Evolutionary conservation across 2,888 invertebrate species (phyloP).

Genomic region (Neria commutata): DNA sequence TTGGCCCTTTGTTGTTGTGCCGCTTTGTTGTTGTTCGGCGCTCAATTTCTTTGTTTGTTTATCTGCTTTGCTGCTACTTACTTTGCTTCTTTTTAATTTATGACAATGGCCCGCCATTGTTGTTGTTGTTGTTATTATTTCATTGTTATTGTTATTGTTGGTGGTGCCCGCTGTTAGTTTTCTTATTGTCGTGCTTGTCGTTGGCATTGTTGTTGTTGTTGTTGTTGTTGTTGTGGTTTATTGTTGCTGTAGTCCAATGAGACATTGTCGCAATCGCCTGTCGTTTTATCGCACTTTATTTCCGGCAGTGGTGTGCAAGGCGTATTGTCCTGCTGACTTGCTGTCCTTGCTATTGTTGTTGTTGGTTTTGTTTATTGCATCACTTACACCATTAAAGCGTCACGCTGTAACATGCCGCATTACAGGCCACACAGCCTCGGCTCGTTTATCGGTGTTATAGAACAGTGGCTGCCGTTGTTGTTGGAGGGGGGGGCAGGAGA

Average conservation of each 20-base stretch:
- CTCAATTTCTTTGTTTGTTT: neutral
- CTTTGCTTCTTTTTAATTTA: neutral
- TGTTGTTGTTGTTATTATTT: neutral
- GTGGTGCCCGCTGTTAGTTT: neutral
- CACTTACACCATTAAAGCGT: constrained; percentile 52
- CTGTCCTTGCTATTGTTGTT: constrained; percentile 30
- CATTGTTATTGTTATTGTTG: constrained; percentile 2
- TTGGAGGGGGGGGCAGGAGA: neutral
- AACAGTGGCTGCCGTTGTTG: neutral
- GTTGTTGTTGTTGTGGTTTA: constrained; percentile 3
- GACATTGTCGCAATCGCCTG: constrained; percentile 24
- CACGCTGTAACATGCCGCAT: constrained; percentile 36
- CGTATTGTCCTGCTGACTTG: constrained; percentile 7
- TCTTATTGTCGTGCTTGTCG: constrained; percentile 7
- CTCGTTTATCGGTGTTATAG: no score
- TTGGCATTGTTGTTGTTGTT: constrained; percentile 11
- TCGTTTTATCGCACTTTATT: constrained; percentile 31
- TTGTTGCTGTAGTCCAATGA: constrained; percentile 9
- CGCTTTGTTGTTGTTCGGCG: neutral
- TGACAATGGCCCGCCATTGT: neutral
- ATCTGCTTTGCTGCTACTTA: neutral
- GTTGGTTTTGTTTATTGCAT: constrained; percentile 51
- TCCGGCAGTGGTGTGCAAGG: constrained; percentile 24
- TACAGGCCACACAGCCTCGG: neutral
- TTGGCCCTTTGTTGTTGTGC: no score